Evolutionary conservation across 2,113 vertebrate genomes (phyloP).

Genomic region (Origma solitaria): DNA sequence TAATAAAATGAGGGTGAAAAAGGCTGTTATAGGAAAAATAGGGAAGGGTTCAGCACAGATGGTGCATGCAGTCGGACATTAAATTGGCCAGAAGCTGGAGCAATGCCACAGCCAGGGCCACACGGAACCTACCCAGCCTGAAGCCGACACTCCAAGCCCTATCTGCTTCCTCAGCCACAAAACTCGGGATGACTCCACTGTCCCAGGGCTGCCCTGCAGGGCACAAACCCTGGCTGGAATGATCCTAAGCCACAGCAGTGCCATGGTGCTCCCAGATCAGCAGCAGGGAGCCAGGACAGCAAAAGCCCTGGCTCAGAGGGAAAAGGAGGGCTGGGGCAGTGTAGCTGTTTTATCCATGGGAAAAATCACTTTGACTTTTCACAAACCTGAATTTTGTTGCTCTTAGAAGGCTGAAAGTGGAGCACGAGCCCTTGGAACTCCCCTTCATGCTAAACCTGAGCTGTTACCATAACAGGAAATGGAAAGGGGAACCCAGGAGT

Average conservation of each 20-base stretch:
- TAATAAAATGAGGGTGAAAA: neutral
- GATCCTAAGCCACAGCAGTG: accelerated
- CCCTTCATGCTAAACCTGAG: neutral
- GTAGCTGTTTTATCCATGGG: neutral
- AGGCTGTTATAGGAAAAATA: neutral
- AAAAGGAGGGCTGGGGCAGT: neutral
- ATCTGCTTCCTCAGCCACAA: neutral
- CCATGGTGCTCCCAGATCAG: accelerated
- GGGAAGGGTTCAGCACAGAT: accelerated
- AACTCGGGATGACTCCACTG: accelerated
- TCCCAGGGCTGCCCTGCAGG: accelerated
- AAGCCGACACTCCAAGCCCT: neutral
- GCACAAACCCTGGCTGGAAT: accelerated
- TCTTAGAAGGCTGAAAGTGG: neutral
- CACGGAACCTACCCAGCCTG: neutral
- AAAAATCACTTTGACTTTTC: neutral
- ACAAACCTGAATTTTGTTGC: too few species aligned
- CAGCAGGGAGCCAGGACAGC: neutral
- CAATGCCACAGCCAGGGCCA: accelerated
- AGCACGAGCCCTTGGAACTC: accelerated
- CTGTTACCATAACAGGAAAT: accelerated
- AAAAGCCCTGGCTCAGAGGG: accelerated
- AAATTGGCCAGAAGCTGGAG: neutral
- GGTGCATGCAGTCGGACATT: neutral
- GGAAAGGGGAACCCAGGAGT: neutral